These are phyloP conservation scores for Megaceryle alcyon DNA, from an alignment of 2,797 vertebrate species.

Conservation along the genomic window DNA sequence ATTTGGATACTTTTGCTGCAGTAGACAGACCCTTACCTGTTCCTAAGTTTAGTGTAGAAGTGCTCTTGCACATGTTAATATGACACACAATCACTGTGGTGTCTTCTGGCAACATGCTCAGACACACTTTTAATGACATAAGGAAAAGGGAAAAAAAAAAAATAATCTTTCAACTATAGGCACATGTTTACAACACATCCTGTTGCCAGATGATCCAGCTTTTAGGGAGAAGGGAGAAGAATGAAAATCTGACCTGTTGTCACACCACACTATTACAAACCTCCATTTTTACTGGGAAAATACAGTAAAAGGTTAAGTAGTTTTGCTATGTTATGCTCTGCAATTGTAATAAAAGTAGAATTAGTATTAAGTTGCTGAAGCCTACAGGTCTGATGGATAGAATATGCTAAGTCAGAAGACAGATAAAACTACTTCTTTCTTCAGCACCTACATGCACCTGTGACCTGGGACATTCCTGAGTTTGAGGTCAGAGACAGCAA, in stretches of 20 bases:
- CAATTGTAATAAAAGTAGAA: not conserved
- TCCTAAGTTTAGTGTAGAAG: not conserved
- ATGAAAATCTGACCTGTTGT: not conserved
- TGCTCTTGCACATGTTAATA: not conserved
- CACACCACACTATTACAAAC: not conserved
- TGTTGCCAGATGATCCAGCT: not conserved
- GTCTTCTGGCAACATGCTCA: not conserved
- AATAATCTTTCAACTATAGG: not conserved
- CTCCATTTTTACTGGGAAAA: not conserved
- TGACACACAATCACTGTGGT: not conserved
- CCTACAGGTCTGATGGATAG: not conserved
- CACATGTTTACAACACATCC: not conserved
- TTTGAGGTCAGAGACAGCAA: not conserved
- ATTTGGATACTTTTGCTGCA: not conserved
- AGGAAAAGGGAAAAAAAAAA: not conserved
- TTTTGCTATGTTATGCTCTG: not conserved
- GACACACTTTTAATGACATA: not conserved
- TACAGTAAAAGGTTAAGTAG: not conserved
- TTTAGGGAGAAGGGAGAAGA: not conserved
- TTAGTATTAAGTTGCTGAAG: not conserved
- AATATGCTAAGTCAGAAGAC: not conserved
- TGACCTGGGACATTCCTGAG: not conserved
- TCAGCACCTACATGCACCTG: not conserved
- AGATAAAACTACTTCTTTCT: not conserved
- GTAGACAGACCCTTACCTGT: not conserved